These are phyloP conservation scores for Lucinisca nassula DNA, from an alignment of 2,888 invertebrate genomes.

Conservation along the genomic window DNA sequence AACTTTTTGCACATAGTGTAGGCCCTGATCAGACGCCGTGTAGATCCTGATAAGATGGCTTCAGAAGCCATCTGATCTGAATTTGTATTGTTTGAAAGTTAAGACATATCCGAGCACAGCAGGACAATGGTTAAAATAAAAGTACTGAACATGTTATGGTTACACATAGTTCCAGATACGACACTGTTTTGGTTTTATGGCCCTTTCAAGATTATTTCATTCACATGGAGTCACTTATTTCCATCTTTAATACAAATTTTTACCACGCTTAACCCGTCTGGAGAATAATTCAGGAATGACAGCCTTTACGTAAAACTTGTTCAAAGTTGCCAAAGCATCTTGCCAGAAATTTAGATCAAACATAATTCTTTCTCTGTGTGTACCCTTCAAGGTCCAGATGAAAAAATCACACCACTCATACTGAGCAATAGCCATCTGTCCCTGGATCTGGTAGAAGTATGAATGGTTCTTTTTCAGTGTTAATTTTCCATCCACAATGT, in stretches of 20 bases:
- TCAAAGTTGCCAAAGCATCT: conserved; percentile 29
- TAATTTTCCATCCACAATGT: neutral
- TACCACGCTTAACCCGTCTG: conserved; percentile 5
- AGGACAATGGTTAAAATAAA: no score
- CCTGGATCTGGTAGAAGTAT: conserved; percentile 17
- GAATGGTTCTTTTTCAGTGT: conserved; percentile 11
- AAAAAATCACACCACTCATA: conserved; percentile 30
- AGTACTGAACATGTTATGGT: no score
- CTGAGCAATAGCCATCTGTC: neutral
- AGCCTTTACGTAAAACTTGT: conserved; percentile 26
- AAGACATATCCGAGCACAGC: no score
- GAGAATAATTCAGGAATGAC: conserved; percentile 3
- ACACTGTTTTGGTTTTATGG: no score
- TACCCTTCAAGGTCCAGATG: conserved; percentile 12
- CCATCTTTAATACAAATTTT: neutral
- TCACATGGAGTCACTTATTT: no score
- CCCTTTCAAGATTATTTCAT: no score
- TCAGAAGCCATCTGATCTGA: no score
- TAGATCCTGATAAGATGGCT: no score
- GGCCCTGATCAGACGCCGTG: no score
- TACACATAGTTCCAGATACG: no score
- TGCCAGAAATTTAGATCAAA: neutral
- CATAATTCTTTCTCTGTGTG: conserved; percentile 6
- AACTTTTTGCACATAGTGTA: no score
- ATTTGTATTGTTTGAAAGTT: no score